Evolutionary conservation across 1,140 invertebrate species (phyloP).

Genomic region (Hycleus phaleratus): DNA sequence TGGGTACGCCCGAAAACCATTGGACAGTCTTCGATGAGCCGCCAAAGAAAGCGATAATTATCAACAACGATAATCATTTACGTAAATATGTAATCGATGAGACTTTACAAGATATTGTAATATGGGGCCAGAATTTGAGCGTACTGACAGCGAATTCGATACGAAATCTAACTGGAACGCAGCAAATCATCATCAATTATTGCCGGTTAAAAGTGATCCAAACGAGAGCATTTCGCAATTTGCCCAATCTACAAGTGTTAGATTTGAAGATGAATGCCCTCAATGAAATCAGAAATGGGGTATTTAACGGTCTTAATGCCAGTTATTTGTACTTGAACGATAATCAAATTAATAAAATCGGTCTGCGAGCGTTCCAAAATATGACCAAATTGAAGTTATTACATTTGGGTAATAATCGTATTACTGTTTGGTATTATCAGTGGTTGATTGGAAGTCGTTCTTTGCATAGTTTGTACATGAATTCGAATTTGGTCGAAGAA

Average conservation of each 20-base stretch:
- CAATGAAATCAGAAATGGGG: slow-evolving; percentile 1
- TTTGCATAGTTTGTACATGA: slow-evolving; percentile 8
- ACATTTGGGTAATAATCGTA: slow-evolving; percentile 15
- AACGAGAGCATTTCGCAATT: slow-evolving; percentile 11
- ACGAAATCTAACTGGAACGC: no score
- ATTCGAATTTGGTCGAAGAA: slow-evolving; percentile 15
- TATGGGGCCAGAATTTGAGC: no score
- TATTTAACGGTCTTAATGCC: slow-evolving; percentile 13
- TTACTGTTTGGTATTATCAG: slow-evolving; percentile 11
- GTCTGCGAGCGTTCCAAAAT: slow-evolving; percentile 16
- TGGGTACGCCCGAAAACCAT: no score
- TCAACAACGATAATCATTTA: no score
- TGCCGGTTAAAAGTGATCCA: slow-evolving; percentile 5
- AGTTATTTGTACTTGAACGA: slow-evolving; percentile 8
- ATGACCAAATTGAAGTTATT: slow-evolving; percentile 4
- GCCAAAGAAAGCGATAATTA: no score
- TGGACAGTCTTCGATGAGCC: no score
- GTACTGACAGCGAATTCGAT: no score
- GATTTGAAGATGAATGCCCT: slow-evolving; percentile 13
- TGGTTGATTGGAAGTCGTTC: slow-evolving; percentile 15
- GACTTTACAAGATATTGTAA: no score
- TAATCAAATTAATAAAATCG: slow-evolving; percentile 17
- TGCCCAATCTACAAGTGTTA: slow-evolving; percentile 12
- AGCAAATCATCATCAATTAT: background rate
- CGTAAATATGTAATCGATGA: no score